Evolutionary conservation across 2,888 invertebrate genomes (phyloP).

Genomic region (Bruchidius siliquastri): DNA sequence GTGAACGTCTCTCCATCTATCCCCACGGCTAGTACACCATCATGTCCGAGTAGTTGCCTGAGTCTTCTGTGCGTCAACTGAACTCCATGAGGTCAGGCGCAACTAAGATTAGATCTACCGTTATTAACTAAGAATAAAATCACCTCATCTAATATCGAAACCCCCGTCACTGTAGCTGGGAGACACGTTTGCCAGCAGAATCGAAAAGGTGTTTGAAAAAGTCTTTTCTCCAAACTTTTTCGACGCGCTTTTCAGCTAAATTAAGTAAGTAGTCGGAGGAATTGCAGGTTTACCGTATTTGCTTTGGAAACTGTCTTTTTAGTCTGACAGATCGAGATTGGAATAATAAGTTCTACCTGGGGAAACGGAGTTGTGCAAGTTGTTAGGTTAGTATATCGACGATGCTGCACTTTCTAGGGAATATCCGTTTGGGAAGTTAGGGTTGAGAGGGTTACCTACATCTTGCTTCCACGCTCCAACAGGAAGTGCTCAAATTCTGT

Average conservation of each 20-base stretch:
- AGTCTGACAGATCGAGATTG: background rate
- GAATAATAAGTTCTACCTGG: background rate
- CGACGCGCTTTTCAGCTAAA: background rate
- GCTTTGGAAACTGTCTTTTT: background rate
- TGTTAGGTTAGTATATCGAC: background rate
- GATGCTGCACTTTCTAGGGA: background rate
- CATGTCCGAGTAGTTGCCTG: too few species aligned
- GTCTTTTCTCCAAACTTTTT: background rate
- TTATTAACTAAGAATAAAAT: too few species aligned
- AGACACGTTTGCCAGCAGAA: background rate
- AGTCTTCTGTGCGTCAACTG: too few species aligned
- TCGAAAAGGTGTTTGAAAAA: constrained; percentile 2
- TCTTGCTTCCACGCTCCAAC: background rate
- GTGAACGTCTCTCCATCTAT: too few species aligned
- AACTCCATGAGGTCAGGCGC: too few species aligned
- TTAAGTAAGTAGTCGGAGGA: background rate
- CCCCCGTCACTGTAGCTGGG: background rate
- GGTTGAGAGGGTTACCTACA: background rate
- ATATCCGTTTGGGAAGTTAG: background rate
- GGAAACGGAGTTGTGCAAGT: background rate
- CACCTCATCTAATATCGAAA: too few species aligned
- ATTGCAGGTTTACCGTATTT: background rate
- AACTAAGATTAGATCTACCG: too few species aligned
- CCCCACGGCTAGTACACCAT: too few species aligned
- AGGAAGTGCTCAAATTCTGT: background rate